Conservation (phyloP, 2,797 vertebrate species). For the Caiman crocodilus region DNA sequence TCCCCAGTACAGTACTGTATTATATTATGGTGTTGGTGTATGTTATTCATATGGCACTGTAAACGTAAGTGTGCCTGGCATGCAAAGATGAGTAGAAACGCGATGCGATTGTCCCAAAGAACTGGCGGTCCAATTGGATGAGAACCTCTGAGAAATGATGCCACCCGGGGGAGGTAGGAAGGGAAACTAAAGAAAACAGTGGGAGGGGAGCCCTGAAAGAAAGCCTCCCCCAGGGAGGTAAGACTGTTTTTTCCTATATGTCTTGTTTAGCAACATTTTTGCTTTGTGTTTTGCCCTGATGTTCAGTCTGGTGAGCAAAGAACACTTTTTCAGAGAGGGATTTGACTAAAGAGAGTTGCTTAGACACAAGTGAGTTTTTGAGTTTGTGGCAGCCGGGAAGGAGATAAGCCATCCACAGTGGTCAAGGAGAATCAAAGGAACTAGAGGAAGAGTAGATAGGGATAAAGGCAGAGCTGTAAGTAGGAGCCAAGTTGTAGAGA, state of each 20-base stretch:
- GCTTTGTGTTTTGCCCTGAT: not conserved
- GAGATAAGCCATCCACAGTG: not conserved
- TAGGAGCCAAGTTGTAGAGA: not conserved
- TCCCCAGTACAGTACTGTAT: accelerated
- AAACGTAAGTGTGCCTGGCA: not conserved
- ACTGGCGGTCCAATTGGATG: not conserved
- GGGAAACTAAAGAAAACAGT: not conserved
- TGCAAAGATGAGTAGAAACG: not conserved
- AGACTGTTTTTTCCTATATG: not conserved
- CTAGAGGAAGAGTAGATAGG: not conserved
- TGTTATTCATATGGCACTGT: accelerated
- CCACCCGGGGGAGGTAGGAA: accelerated
- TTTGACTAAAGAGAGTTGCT: not conserved
- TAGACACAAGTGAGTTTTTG: not conserved
- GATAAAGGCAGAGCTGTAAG: not conserved
- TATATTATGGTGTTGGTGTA: not conserved
- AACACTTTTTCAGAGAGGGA: accelerated
- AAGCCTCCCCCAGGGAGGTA: not conserved
- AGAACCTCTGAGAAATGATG: not conserved
- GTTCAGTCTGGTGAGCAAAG: not conserved
- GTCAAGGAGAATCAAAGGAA: not conserved
- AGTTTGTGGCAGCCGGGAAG: not conserved
- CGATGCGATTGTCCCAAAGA: not conserved
- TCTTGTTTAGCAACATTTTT: not conserved
- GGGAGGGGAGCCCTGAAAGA: not conserved